phyloP scores from a whole-genome alignment of 2,113 vertebrate species.

The Octodon degus region DNA sequence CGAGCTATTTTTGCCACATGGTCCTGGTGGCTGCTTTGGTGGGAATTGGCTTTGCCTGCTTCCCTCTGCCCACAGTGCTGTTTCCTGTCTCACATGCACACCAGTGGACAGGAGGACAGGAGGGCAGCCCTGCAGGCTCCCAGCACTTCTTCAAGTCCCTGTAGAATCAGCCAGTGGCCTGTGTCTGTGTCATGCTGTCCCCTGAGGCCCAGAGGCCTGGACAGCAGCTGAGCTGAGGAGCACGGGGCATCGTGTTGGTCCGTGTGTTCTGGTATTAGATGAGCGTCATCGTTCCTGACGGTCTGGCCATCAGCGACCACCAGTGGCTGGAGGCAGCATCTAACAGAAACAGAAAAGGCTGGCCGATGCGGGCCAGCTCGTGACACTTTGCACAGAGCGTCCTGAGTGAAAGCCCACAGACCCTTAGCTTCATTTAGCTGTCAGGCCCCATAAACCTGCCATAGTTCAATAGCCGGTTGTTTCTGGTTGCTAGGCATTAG shows the following conservation, averaged over 20 bases:
- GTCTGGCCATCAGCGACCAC: background rate
- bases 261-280: background rate
- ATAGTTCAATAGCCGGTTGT: background rate
- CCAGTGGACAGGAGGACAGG: background rate
- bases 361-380: background rate
- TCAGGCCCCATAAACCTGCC: background rate
- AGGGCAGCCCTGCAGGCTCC: background rate
- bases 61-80: background rate
- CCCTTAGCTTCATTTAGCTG: background rate
- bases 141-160: background rate
- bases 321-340: background rate
- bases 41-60: background rate
- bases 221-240: background rate
- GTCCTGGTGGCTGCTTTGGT: rapidly evolving
- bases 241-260: background rate
- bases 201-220: background rate
- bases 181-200: background rate
- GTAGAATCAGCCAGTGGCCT: background rate
- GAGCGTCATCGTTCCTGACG: background rate
- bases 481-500: background rate
- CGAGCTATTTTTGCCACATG: background rate
- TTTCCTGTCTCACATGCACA: rapidly evolving
- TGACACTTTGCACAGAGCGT: background rate
- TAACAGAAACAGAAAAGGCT: background rate
- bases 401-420: background rate